phyloP scores from a whole-genome alignment of 1,140 invertebrate species.

The Drosophila lacteicornis region DNA sequence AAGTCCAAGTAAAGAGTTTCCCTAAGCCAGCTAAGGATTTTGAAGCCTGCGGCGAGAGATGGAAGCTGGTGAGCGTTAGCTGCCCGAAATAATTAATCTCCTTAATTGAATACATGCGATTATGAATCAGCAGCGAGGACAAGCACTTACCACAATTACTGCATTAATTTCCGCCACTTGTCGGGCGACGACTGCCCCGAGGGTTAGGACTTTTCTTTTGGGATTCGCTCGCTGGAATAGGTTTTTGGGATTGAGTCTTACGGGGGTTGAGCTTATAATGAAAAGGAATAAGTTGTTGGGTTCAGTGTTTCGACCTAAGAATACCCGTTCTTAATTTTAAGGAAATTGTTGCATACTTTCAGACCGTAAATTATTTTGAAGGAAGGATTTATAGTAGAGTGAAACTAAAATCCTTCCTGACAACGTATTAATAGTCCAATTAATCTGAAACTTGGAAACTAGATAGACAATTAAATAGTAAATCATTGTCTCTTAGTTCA shows the following conservation, averaged over 20 bases:
- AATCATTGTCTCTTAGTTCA: background rate
- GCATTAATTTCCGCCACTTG: constrained; percentile 71
- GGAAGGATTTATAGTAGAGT: background rate
- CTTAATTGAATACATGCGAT: constrained; percentile 57
- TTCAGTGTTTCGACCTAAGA: background rate
- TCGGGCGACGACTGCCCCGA: constrained; percentile 18
- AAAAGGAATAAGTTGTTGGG: background rate
- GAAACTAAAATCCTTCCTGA: background rate
- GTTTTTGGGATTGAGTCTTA: constrained; percentile 10
- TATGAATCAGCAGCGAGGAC: constrained; percentile 53
- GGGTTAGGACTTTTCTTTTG: constrained; percentile 16
- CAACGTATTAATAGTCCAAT: background rate
- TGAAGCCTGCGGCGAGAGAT: constrained; percentile 11
- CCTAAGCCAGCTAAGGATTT: constrained; percentile 30
- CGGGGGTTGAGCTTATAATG: constrained; percentile 10
- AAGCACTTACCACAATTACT: constrained; percentile 80
- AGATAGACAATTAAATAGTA: too few relatives aligned
- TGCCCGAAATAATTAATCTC: constrained; percentile 51
- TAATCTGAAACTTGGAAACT: background rate
- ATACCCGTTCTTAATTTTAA: background rate
- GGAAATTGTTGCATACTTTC: background rate
- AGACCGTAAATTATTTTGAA: background rate
- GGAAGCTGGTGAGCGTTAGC: constrained; percentile 4
- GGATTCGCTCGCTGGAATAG: constrained; percentile 1
- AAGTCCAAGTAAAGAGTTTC: constrained; percentile 24